A percentile compares a stretch with the other conserved stretches of the same genome.
Evolutionary conservation across 2,888 invertebrate genomes (phyloP).

Genomic region (Rhorus exstirpatorius): DNA sequence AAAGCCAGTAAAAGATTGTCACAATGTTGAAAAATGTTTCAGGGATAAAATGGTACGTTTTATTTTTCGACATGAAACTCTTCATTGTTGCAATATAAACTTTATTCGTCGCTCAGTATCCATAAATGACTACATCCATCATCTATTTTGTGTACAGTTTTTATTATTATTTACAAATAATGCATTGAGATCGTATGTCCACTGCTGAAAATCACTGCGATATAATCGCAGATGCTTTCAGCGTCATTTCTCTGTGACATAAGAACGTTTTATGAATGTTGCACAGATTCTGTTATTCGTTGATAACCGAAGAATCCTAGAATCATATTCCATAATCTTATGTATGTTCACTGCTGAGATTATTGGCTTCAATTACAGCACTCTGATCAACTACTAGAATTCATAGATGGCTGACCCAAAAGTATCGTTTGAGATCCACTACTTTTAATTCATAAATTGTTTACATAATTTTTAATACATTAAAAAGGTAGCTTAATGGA

Average conservation of each 20-base stretch:
- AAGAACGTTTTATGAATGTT: slow-evolving; percentile 41
- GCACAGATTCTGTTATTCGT: slow-evolving; percentile 56
- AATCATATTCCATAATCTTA: slow-evolving; percentile 52
- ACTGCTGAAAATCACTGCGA: slow-evolving; percentile 1
- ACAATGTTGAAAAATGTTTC: slow-evolving; percentile 4
- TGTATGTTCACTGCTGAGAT: slow-evolving; percentile 47
- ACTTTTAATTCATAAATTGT: slow-evolving; percentile 39
- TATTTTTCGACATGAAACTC: slow-evolving; percentile 15
- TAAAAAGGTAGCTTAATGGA: slow-evolving; percentile 56
- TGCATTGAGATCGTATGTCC: slow-evolving; percentile 5
- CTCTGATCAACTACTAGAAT: slow-evolving; percentile 4
- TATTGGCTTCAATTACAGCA: slow-evolving; percentile 49
- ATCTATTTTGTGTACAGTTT: slow-evolving; percentile 24
- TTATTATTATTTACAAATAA: slow-evolving; percentile 42
- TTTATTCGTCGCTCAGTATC: slow-evolving; percentile 1
- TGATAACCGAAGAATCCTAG: slow-evolving; percentile 61
- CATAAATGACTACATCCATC: slow-evolving; percentile 1
- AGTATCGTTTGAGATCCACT: slow-evolving; percentile 4
- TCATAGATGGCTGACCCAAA: slow-evolving; percentile 26
- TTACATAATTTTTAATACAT: slow-evolving; percentile 61
- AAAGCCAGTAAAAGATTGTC: not conserved
- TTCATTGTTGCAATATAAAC: slow-evolving; percentile 4
- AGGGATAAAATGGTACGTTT: slow-evolving; percentile 17
- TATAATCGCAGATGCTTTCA: slow-evolving; percentile 16
- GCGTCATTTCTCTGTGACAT: slow-evolving; percentile 33